Conservation (phyloP, 2,113 vertebrate genomes). For the Lontra canadensis region DNA sequence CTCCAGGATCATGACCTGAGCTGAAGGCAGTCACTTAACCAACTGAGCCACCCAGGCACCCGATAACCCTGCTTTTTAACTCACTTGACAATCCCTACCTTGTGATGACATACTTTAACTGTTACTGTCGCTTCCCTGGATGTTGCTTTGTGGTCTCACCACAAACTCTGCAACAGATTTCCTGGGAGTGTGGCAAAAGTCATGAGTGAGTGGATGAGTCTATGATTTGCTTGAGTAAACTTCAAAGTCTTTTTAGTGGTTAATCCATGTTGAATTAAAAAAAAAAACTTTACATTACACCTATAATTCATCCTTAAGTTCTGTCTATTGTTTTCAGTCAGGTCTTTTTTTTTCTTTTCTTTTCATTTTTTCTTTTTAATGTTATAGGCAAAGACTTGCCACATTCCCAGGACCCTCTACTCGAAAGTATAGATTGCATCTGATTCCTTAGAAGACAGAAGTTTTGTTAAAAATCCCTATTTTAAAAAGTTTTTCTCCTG, state of each 20-base stretch:
- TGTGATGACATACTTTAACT: neutral
- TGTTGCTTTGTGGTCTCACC: constrained; percentile 50
- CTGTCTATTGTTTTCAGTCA: constrained; percentile 37
- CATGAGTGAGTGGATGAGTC: neutral
- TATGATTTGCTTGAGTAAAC: neutral
- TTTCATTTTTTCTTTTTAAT: neutral
- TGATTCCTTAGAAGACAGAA: constrained; percentile 14
- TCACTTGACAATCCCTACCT: neutral
- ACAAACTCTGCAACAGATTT: constrained; percentile 61
- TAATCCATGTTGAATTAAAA: constrained; percentile 14
- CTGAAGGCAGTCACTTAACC: too few relatives aligned
- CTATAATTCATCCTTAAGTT: neutral
- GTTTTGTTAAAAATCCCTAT: constrained; percentile 22
- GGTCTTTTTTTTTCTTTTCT: neutral
- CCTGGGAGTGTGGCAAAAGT: constrained; percentile 40
- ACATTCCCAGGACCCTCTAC: neutral
- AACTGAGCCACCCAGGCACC: neutral
- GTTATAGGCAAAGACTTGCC: neutral
- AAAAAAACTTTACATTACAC: neutral
- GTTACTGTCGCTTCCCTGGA: constrained; percentile 53
- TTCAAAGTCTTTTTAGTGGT: neutral
- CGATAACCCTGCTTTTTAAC: neutral
- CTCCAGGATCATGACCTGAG: too few relatives aligned
- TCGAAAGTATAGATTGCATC: neutral
- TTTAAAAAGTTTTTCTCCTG: neutral